A percentile compares a stretch with the other conserved stretches of the same genome.
Conservation (phyloP, 2,888 invertebrate genomes). For the Trimorus sp. region DNA sequence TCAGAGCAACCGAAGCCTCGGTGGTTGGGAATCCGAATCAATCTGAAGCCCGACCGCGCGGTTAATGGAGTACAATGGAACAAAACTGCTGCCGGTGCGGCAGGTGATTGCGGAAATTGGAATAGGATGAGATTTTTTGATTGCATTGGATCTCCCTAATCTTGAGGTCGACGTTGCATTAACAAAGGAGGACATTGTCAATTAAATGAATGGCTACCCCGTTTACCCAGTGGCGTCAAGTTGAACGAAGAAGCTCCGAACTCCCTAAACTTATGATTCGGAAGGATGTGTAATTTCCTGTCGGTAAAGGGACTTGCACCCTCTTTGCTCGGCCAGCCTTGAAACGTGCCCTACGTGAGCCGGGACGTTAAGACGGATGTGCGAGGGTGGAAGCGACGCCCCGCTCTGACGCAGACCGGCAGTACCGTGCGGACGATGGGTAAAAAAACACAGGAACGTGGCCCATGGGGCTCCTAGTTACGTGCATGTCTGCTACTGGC, state of each 20-base stretch:
- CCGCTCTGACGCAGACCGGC: slow-evolving; percentile 54
- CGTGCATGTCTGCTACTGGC: slow-evolving; percentile 63
- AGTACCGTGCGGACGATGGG: slow-evolving; percentile 53
- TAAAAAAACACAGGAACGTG: slow-evolving; percentile 62
- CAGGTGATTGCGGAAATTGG: slow-evolving; percentile 37
- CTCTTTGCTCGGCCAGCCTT: slow-evolving; percentile 71
- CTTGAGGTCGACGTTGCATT: slow-evolving; percentile 46
- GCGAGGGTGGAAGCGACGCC: slow-evolving; percentile 53
- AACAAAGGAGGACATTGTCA: slow-evolving; percentile 68
- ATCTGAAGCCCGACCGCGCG: no score
- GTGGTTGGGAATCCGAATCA: no score
- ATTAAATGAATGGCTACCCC: slow-evolving; percentile 66
- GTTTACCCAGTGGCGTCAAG: slow-evolving; percentile 50
- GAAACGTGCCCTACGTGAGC: slow-evolving; percentile 71
- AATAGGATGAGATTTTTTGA: slow-evolving; percentile 55
- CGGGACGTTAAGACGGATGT: slow-evolving; percentile 67
- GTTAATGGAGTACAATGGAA: background rate
- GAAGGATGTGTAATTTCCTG: slow-evolving; percentile 80
- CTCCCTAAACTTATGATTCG: slow-evolving; percentile 73
- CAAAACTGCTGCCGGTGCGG: slow-evolving; percentile 8
- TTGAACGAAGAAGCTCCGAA: slow-evolving; percentile 63
- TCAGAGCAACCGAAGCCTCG: no score
- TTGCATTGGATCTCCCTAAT: slow-evolving; percentile 32
- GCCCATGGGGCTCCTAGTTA: slow-evolving; percentile 63
- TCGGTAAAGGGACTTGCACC: slow-evolving; percentile 73